Evolutionary conservation across 1,140 invertebrate species (phyloP).

Genomic region (Gryon sp.): DNA sequence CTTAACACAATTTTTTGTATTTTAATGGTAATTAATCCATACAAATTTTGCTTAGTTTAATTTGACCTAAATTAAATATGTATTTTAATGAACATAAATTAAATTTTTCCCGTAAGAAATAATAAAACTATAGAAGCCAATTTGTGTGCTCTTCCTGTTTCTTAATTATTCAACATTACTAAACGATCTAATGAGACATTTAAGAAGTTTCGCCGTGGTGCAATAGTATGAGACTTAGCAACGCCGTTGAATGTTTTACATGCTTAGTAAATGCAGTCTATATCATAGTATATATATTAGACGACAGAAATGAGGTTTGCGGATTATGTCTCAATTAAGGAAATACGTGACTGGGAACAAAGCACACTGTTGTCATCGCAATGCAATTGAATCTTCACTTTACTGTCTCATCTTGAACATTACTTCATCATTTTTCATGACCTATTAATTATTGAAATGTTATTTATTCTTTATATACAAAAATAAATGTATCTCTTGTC

Average conservation of each 20-base stretch:
- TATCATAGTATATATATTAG: conserved; percentile 43
- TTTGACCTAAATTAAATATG: too few species aligned
- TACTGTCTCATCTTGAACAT: too few species aligned
- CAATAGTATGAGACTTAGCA: conserved; percentile 31
- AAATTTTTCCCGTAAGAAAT: too few species aligned
- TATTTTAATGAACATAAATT: too few species aligned
- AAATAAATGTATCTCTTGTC: too few species aligned
- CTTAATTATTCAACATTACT: conserved; percentile 58
- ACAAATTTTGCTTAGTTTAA: too few species aligned
- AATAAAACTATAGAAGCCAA: conserved; percentile 1
- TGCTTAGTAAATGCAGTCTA: conserved; percentile 47
- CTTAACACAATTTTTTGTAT: too few species aligned
- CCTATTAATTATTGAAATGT: too few species aligned
- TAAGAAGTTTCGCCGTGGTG: conserved; percentile 50
- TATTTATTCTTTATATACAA: too few species aligned
- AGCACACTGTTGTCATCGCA: conserved; percentile 14
- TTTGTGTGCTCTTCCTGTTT: conserved; percentile 42
- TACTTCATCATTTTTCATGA: too few species aligned
- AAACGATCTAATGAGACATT: conserved; percentile 59
- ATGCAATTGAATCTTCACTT: too few species aligned
- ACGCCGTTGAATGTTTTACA: conserved; percentile 53
- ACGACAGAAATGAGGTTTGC: conserved; percentile 30
- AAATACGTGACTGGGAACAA: conserved; percentile 60
- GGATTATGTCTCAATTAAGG: conserved; percentile 56
- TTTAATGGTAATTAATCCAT: too few species aligned